Conservation (phyloP, 2,797 vertebrate species). For the Halcyon leucocephala region DNA sequence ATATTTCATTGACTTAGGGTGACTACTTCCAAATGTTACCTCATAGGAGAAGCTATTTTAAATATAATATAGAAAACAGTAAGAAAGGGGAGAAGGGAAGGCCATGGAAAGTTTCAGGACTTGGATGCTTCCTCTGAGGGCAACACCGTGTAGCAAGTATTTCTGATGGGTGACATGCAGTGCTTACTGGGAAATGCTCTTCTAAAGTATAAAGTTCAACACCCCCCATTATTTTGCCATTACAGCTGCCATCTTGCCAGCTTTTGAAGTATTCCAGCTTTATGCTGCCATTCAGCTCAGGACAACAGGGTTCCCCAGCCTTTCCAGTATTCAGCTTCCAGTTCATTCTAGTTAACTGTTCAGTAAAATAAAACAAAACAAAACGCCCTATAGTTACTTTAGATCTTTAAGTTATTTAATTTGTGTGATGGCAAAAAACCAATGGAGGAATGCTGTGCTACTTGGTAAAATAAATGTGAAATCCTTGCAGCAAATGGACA, state of each 20-base stretch:
- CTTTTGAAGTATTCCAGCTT: neutral
- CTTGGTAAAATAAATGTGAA: neutral
- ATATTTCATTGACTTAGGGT: neutral
- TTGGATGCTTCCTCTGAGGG: neutral
- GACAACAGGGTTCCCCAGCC: neutral
- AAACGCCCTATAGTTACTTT: neutral
- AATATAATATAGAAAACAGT: neutral
- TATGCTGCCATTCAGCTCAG: neutral
- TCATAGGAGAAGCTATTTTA: neutral
- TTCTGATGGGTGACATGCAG: neutral
- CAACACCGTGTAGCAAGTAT: neutral
- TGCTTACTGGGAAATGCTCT: neutral
- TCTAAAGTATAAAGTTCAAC: neutral
- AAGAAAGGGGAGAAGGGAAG: neutral
- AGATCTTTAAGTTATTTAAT: neutral
- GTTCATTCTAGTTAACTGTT: neutral
- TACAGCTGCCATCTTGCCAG: neutral
- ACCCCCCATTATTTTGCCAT: accelerated
- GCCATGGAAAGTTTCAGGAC: neutral
- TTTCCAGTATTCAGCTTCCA: neutral
- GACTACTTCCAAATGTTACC: neutral
- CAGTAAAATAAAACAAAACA: neutral
- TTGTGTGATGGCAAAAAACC: neutral
- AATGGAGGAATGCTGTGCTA: accelerated
- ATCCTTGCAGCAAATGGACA: neutral